phyloP scores from a whole-genome alignment of 1,140 invertebrate species.

The Drosophila paulistorum region DNA sequence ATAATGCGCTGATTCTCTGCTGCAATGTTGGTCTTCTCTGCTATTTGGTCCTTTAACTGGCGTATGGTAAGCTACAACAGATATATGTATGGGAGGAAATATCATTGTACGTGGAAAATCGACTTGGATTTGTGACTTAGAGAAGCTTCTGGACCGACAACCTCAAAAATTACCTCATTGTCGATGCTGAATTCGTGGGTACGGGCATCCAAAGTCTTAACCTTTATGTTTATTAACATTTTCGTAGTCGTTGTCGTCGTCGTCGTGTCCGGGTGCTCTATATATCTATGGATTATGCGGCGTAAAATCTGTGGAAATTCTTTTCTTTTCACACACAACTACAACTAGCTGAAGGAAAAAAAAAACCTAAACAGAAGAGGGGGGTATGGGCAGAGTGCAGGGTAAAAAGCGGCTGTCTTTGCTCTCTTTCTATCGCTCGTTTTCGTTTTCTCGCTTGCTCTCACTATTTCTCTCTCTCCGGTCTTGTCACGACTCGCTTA shows the following conservation, averaged over 20 bases:
- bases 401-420: slow-evolving; percentile 56
- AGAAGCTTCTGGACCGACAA: slow-evolving; percentile 50
- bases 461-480: slow-evolving; percentile 20
- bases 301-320: slow-evolving; percentile 45
- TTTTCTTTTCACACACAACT: slow-evolving; percentile 42
- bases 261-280: slow-evolving; percentile 6
- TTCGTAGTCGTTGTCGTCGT: slow-evolving; percentile 51
- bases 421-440: slow-evolving; percentile 40
- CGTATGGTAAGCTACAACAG: slow-evolving; percentile 90
- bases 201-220: slow-evolving; percentile 96
- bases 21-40: slow-evolving; percentile 89
- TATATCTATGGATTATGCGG: slow-evolving; percentile 41
- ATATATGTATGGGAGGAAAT: not conserved
- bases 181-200: slow-evolving; percentile 93
- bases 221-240: slow-evolving; percentile 92
- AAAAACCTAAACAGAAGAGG: slow-evolving; percentile 39
- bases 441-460: slow-evolving; percentile 21
- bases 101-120: slow-evolving; percentile 2
- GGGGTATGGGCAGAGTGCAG: slow-evolving; percentile 3
- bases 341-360: slow-evolving; percentile 13
- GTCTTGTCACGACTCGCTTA: slow-evolving; percentile 19
- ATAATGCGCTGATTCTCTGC: slow-evolving; percentile 94
- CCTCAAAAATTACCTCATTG: slow-evolving; percentile 89
- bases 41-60: slow-evolving; percentile 94
- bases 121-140: not conserved